Evolutionary conservation across 2,797 vertebrate genomes (phyloP), one percentile per base, ranked within the genome.

Genomic region (Ficedula albicollis): DNA sequence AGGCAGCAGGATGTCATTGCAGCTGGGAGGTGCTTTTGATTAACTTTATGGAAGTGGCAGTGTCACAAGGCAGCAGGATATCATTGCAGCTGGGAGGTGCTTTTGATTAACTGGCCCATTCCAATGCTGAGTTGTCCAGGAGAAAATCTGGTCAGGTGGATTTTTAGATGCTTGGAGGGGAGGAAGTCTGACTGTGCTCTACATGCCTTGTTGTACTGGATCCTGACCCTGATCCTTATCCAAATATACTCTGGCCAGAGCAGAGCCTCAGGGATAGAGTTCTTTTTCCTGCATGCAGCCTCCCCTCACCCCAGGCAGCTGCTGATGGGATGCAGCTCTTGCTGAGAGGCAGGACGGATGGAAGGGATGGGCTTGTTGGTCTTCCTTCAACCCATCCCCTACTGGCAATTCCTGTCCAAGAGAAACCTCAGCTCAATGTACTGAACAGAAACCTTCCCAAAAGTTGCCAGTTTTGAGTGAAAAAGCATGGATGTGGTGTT

Each of bases 61-160:
- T 96, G 95, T 97, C 95, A 89, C 95, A 94, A 94, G 69, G 72
- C 95, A 86, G 88, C 66, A 81, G 75, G 90, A 84, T 87, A 52
- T 68, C 60, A 70, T 84, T 97, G 94, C 55, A 78, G 10, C 38
- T 84, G 75, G 56, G 88, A 95, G 81, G 60, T 94, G 90, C 77
- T 90, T 85, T 66, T 84, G 86, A 90, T 95, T 94, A 90, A 87
- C 73, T 5, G 1, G 19, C 46, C 51, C 0, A 2, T 87, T 95
- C 84, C 84, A 90, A 79, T 77, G 66, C 67, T 87, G 67, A 95
- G 66, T 8, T 49, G 43, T 43, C 49, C 75, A 73, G 80, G 69
- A 75, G 64, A 88, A 95, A 86, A 93, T 86, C 84, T 0, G 0
- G n/a, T 73, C 92, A 83, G 74, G 70, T 69, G 67, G 54, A 25